Evolutionary conservation across 2,797 vertebrate genomes (phyloP).

Genomic region (Tangara arthus): DNA sequence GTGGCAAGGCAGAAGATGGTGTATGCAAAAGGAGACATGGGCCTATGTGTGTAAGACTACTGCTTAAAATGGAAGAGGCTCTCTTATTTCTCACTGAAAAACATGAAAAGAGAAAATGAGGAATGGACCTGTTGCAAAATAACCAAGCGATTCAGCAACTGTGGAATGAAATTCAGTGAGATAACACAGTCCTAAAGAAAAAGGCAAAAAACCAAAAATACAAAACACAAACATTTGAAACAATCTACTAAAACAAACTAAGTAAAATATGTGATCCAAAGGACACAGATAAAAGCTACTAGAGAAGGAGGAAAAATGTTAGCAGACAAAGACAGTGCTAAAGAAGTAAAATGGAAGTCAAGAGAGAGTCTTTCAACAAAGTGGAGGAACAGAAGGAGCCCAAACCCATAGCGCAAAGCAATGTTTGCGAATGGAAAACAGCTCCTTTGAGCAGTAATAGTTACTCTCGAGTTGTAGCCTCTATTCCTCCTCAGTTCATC

Average conservation of each 20-base stretch:
- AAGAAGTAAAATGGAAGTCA: conserved; percentile 83
- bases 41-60: conserved; percentile 53
- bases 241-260: conserved; percentile 73
- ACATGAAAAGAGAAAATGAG: conserved; percentile 64
- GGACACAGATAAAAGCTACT: conserved; percentile 82
- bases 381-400: conserved; percentile 82
- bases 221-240: conserved; percentile 71
- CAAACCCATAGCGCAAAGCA: conserved; percentile 85
- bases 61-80: conserved; percentile 69
- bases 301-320: conserved; percentile 80
- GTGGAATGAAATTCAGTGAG: conserved; percentile 74
- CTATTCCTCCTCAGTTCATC: conserved; percentile 98
- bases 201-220: conserved; percentile 59
- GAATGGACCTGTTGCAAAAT: conserved; percentile 73
- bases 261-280: conserved; percentile 77
- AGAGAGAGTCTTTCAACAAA: conserved; percentile 82
- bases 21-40: conserved; percentile 60
- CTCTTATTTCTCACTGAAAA: conserved; percentile 74
- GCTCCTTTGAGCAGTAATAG: conserved; percentile 91
- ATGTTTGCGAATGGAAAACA: conserved; percentile 84
- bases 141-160: conserved; percentile 70
- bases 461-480: conserved; percentile 99
- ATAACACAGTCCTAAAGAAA: conserved; percentile 71
- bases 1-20: conserved; percentile 51
- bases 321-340: conserved; percentile 82